These are phyloP conservation scores for Emesis furor DNA, from an alignment of 2,888 invertebrate genomes.

Conservation along the genomic window DNA sequence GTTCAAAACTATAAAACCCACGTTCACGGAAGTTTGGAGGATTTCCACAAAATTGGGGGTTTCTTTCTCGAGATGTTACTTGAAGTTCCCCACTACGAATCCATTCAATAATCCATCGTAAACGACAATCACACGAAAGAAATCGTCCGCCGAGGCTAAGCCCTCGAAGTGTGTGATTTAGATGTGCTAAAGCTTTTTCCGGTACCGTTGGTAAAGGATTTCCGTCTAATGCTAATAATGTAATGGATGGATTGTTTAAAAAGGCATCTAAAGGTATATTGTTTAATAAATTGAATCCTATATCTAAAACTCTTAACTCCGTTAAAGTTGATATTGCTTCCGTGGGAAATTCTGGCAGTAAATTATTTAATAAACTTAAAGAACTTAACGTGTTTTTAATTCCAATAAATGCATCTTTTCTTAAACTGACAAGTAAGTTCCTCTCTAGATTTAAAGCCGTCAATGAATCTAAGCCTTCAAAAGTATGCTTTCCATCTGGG, in stretches of 20 bases:
- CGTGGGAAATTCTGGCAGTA: conserved; percentile 97
- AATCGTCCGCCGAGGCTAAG: conserved; percentile 97
- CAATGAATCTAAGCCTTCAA: conserved; percentile 96
- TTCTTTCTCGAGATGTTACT: conserved; percentile 97
- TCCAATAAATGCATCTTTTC: conserved; percentile 95
- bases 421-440: conserved; percentile 96
- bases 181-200: conserved; percentile 95
- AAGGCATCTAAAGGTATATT: conserved; percentile 96
- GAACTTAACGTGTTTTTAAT: conserved; percentile 97
- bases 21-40: conserved; percentile 96
- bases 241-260: conserved; percentile 96
- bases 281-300: conserved; percentile 97
- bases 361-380: conserved; percentile 97
- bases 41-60: conserved; percentile 98
- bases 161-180: conserved; percentile 96
- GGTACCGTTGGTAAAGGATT: conserved; percentile 97
- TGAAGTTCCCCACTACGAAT: conserved; percentile 97
- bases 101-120: conserved; percentile 98
- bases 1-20: conserved; percentile 97
- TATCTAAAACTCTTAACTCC: conserved; percentile 97
- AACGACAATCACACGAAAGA: conserved; percentile 97
- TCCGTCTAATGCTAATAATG: conserved; percentile 97
- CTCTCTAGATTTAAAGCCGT: conserved; percentile 97
- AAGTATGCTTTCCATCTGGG: conserved; percentile 93
- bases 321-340: conserved; percentile 95